Percentiles rank a stretch among this genome's conserved stretches.
phyloP scores from a whole-genome alignment of 1,140 invertebrate species.

The Macrostomum lignano region DNA sequence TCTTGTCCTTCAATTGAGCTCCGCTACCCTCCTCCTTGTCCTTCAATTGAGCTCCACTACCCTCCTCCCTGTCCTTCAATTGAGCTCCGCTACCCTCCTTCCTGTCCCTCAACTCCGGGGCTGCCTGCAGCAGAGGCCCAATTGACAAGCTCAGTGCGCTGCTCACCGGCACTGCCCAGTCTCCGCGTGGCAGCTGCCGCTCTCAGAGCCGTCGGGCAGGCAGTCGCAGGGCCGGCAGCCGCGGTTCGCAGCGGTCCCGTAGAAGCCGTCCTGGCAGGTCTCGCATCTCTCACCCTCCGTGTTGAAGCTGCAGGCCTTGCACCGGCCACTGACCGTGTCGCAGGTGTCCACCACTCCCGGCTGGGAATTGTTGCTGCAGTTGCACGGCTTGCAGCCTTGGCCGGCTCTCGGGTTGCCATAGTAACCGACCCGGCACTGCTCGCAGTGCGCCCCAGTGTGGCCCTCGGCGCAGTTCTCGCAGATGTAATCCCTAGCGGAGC shows the following conservation, averaged over 20 bases:
- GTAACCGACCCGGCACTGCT: constrained; percentile 72
- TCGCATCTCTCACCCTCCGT: constrained; percentile 58
- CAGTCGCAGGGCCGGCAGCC: not conserved
- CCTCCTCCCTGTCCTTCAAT: too few relatives aligned
- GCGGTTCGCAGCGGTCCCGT: constrained; percentile 43
- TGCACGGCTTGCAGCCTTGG: constrained; percentile 50
- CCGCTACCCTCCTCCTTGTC: too few relatives aligned
- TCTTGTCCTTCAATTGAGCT: too few relatives aligned
- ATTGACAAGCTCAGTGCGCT: too few relatives aligned
- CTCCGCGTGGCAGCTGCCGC: constrained; percentile 9
- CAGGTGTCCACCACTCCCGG: constrained; percentile 46
- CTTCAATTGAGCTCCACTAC: too few relatives aligned
- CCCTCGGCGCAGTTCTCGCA: too few relatives aligned
- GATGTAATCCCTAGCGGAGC: too few relatives aligned
- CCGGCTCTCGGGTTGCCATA: constrained; percentile 59
- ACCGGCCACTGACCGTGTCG: constrained; percentile 49
- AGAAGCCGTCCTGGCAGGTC: constrained; percentile 50
- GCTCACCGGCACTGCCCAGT: too few relatives aligned
- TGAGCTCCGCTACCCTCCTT: too few relatives aligned
- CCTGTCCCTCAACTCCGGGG: too few relatives aligned
- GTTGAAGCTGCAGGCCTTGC: constrained; percentile 68
- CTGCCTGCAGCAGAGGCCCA: too few relatives aligned
- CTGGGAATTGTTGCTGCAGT: constrained; percentile 52
- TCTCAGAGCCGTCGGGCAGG: not conserved
- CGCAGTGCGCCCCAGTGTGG: too few relatives aligned